These are phyloP conservation scores for Chiridota heheva DNA, from an alignment of 35 echinoderm and acorn worm genomes.

Conservation along the genomic window DNA sequence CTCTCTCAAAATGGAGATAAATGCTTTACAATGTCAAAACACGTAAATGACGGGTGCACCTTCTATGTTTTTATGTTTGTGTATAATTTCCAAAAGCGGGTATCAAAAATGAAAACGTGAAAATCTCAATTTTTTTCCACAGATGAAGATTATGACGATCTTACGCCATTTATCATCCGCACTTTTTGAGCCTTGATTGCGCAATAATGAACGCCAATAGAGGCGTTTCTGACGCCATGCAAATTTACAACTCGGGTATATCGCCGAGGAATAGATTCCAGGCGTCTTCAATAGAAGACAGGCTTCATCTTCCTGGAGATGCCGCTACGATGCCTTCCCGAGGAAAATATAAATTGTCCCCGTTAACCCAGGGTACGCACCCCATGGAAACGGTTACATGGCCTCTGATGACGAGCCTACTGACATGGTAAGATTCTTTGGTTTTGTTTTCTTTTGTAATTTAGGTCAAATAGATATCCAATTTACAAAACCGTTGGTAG, in stretches of 20 bases:
- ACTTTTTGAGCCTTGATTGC: too few relatives aligned
- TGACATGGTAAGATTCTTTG: conserved; percentile 1
- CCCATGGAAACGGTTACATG: conserved; percentile 34
- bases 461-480: background rate
- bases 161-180: too few relatives aligned
- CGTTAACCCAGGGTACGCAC: conserved; percentile 51
- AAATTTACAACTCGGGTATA: background rate
- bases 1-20: too few relatives aligned
- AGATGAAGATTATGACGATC: too few relatives aligned
- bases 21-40: too few relatives aligned
- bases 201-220: conserved; percentile 18
- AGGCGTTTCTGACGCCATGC: background rate
- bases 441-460: background rate
- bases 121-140: too few relatives aligned
- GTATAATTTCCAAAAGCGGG: too few relatives aligned
- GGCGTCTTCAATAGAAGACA: background rate
- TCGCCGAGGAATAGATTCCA: background rate
- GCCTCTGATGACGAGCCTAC: conserved; percentile 40
- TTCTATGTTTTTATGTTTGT: too few relatives aligned
- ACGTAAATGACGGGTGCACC: too few relatives aligned
- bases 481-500: too few relatives aligned
- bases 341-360: conserved; percentile 43
- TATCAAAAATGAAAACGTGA: too few relatives aligned
- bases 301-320: conserved; percentile 1
- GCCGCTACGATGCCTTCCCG: background rate